These are phyloP conservation scores for Urocolius indicus DNA, from an alignment of 2,113 vertebrate species.

Conservation along the genomic window DNA sequence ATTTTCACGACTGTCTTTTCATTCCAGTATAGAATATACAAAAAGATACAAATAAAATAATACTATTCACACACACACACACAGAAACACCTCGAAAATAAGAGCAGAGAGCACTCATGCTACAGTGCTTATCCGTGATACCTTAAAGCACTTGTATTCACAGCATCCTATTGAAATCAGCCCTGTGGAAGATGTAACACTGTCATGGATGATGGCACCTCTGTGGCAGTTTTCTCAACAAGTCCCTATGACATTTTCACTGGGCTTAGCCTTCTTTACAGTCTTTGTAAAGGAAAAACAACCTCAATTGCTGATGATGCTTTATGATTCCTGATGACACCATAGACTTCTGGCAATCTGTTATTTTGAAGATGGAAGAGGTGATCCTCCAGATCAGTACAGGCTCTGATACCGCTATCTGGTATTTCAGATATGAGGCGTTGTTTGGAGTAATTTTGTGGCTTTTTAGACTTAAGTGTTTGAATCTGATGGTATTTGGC, in stretches of 20 bases:
- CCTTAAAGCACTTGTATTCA: not conserved
- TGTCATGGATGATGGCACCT: not conserved
- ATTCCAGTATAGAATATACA: not conserved
- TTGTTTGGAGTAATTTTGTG: not conserved
- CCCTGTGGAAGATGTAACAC: not conserved
- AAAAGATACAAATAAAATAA: not conserved
- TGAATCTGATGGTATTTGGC: not conserved
- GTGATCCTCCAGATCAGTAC: not conserved
- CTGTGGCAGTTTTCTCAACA: not conserved
- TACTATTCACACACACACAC: not conserved
- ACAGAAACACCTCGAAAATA: too few species aligned
- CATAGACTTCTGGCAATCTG: not conserved
- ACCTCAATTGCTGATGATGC: fast-evolving
- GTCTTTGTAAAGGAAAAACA: not conserved
- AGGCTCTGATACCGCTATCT: not conserved
- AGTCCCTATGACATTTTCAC: too few species aligned
- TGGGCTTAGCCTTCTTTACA: not conserved
- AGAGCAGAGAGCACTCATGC: not conserved
- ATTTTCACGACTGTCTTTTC: not conserved
- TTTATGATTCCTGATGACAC: not conserved
- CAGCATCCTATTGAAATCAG: not conserved
- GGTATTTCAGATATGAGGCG: fast-evolving
- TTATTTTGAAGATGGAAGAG: not conserved
- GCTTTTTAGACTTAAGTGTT: not conserved
- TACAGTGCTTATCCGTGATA: not conserved